These are phyloP conservation scores for Chascanopsetta lugubris DNA, from an alignment of 2,113 vertebrate genomes.

Conservation along the genomic window DNA sequence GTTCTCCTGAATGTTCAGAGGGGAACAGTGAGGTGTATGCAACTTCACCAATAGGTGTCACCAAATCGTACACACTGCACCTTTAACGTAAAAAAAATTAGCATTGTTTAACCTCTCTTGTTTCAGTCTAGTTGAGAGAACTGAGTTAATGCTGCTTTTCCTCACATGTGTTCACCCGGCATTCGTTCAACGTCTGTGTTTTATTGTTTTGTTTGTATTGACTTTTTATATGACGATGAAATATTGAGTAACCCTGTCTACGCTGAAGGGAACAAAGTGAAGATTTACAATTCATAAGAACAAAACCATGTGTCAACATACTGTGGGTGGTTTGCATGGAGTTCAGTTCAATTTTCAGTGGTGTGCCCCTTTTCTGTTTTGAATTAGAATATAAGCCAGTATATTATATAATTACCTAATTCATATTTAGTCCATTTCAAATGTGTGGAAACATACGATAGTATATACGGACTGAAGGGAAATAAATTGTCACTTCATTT, in stretches of 20 bases:
- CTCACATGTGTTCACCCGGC: constrained; percentile 31
- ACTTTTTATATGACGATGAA: no score
- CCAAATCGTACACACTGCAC: no score
- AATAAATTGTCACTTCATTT: neutral
- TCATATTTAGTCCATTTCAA: no score
- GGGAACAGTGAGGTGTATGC: no score
- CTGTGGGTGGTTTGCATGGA: constrained; percentile 2
- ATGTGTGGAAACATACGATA: no score
- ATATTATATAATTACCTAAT: no score
- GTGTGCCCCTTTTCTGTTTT: constrained; percentile 10
- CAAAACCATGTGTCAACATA: constrained; percentile 15
- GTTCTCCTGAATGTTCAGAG: no score
- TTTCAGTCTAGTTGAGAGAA: constrained; percentile 7
- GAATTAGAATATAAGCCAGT: no score
- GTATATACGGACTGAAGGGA: neutral
- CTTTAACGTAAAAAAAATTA: constrained; percentile 22
- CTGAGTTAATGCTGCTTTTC: constrained; percentile 19
- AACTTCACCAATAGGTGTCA: no score
- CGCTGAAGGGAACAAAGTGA: constrained; percentile 13
- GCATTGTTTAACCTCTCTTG: neutral
- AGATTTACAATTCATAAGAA: constrained; percentile 36
- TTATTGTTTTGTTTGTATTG: constrained; percentile 36
- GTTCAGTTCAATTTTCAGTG: constrained; percentile 6
- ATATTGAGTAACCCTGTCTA: constrained; percentile 33
- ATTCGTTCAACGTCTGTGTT: constrained; percentile 50